Base-by-base conservation (phyloP, 2,113 vertebrate species). In the Callocephalon fimbriatum region DNA sequence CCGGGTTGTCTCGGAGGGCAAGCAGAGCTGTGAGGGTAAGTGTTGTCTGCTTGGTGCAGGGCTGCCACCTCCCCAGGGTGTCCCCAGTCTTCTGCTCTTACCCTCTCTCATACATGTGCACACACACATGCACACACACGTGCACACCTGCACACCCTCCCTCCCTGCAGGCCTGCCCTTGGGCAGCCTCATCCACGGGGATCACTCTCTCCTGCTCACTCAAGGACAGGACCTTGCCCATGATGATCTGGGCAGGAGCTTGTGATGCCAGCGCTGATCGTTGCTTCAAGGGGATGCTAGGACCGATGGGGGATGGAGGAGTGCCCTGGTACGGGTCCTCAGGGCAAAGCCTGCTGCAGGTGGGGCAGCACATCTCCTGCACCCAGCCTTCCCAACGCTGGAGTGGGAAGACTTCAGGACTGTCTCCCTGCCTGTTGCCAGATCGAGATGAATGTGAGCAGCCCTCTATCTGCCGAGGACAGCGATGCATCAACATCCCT, bases 11-110 rank as follows among this genome's bases (percentile, higher is more conserved):
- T 98, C 87, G 0, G 98, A 98, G 51, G 98, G 98, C 96, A 98
- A 95, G 70, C 99, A 98, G 97, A 98, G 97, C 92, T 99, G 99
- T 97, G 98, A 98, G 98, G 99, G 99, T 99, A 95, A 99, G 98
- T 68, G 11, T 14, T 40, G 47, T 29, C 61, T 1, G 0, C 40
- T 61, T 44, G 8, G 40, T 37, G 50, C 37, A 31, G n/a, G 9
- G 51, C 58, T 91, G 66, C 45, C 35, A 37, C 35, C 10, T 84
- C 29, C 35, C 40, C 29, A 25, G 16, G 21, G 11, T 59, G 45
- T 67, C 27, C 38, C 10, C 75, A 47, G 47, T 70, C 29, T 90
- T 45, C 67, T 1, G 2, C 32, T 13, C 8, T 81, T 9, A 0
- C 0, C 0, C 7, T 22, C 6, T 66, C 18, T 67, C 40, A 9